Conservation (phyloP, 2,113 vertebrate genomes). For the Percina caprodes region DNA sequence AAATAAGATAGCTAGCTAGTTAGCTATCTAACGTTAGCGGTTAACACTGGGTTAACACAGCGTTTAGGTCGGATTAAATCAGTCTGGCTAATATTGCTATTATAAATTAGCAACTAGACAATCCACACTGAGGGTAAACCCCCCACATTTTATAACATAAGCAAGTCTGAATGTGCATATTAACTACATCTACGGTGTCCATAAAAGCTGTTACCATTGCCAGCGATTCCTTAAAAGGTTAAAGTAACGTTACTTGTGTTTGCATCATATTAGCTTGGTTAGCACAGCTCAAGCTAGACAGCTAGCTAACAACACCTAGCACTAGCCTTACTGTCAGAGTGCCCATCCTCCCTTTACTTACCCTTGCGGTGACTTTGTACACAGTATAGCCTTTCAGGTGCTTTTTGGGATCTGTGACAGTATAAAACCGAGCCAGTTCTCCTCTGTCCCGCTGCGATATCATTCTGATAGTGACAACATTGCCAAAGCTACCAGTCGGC, state of each 20-base stretch:
- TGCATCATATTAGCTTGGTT: constrained; percentile 48
- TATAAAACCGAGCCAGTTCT: constrained; percentile 97
- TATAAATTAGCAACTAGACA: constrained; percentile 2
- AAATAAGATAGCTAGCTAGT: not conserved
- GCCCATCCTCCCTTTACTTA: constrained; percentile 77
- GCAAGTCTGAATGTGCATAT: not conserved
- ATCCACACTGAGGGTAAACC: no score
- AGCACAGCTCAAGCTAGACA: constrained; percentile 27
- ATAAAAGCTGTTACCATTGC: not conserved
- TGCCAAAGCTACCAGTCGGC: constrained; percentile 71
- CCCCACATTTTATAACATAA: not conserved
- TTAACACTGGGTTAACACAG: not conserved
- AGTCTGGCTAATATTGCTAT: constrained; percentile 9
- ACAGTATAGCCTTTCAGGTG: constrained; percentile 94
- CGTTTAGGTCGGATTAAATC: not conserved
- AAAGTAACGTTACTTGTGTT: constrained; percentile 5
- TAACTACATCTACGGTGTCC: accelerated
- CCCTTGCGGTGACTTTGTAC: constrained; percentile 97
- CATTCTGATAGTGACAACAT: constrained; percentile 87
- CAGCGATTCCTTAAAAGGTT: not conserved
- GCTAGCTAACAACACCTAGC: constrained; percentile 61
- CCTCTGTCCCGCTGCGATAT: constrained; percentile 90
- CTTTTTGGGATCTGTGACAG: constrained; percentile 93
- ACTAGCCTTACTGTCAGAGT: constrained; percentile 33
- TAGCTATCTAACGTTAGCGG: constrained; percentile 6